Evolutionary conservation across 2,888 invertebrate genomes (phyloP), one percentile per base, ranked within the genome.

Genomic region (Crocallis elinguaria): DNA sequence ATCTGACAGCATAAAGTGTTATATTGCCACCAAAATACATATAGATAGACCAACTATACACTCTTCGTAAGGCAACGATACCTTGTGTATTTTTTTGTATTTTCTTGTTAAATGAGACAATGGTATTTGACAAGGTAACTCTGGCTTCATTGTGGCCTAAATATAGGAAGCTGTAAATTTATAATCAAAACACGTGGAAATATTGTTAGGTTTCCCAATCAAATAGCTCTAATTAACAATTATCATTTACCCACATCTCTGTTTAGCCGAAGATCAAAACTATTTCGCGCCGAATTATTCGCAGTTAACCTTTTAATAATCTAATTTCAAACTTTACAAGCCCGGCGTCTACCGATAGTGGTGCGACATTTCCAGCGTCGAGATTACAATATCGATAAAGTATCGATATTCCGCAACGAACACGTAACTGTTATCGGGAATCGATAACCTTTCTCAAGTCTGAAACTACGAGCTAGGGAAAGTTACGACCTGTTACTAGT

Each of bases 401-500:
- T 58, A 54, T 64, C 64, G 64, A 64, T 63, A 63, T 62, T 60
- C 54, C 49, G 57, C 61, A 65, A 62, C 54, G 52, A 35, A 51
- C 58, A 57, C 52, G 62, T 56, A 56, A 54, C 59, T 52, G 43
- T 39, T 63, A 62, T 62, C 60, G 42, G 37, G 32, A 39, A 56
- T 59, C 60, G 64, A 66, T 68, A 65, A 65, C 64, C 66, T 67
- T 58, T 66, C 41, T 64, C 60, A 58, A 60, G 42, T 39, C 38
- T 62, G 53, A 60, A 58, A 57, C 48, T 38, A 54, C 49, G 30
- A 44, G 33, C 45, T 44, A 37, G 62, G 57, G 60, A 65, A 65
- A 64, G 62, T 60, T 37, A 42, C 25, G 33, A 48, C 35, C 39
- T 35, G 6, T 32, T 25, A 17, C 30, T 16, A 27, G n/a, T 25